These are phyloP conservation scores for Origma solitaria DNA, from an alignment of 2,113 vertebrate species.

Conservation along the genomic window DNA sequence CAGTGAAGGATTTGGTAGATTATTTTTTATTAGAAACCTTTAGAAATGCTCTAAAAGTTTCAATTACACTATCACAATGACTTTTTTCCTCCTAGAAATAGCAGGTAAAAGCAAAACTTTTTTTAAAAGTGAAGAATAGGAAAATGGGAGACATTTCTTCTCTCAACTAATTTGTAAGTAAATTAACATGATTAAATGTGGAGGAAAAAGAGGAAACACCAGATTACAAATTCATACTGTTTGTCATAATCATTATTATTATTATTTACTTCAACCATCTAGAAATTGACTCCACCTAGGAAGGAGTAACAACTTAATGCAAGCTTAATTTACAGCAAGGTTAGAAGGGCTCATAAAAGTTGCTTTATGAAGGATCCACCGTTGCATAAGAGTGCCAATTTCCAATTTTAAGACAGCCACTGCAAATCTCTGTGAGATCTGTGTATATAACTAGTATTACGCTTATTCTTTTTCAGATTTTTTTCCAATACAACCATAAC, in stretches of 20 bases:
- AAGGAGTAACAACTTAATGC: conserved; percentile 30
- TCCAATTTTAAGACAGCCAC: conserved; percentile 50
- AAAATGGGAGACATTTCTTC: not conserved
- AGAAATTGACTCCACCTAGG: not conserved
- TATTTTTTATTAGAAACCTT: not conserved
- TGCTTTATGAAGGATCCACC: conserved; percentile 42
- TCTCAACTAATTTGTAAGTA: not conserved
- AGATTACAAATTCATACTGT: not conserved
- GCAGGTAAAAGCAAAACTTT: not conserved
- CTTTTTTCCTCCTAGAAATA: not conserved
- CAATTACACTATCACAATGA: not conserved
- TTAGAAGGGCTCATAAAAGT: conserved; percentile 52
- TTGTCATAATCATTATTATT: not conserved
- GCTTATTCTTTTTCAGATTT: not conserved
- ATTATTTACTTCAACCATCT: conserved; percentile 12
- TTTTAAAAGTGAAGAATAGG: not conserved
- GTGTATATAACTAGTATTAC: conserved; percentile 19
- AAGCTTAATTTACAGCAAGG: conserved; percentile 55
- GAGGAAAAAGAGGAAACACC: not conserved
- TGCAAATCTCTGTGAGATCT: conserved; percentile 48
- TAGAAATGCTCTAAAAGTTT: not conserved
- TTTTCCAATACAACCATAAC: conserved; percentile 5
- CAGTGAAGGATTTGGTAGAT: not conserved
- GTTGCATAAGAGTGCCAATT: conserved; percentile 9
- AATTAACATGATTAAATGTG: not conserved